phyloP scores from a whole-genome alignment of 2,888 invertebrate species.

The Leptodirus hochenwartii region DNA sequence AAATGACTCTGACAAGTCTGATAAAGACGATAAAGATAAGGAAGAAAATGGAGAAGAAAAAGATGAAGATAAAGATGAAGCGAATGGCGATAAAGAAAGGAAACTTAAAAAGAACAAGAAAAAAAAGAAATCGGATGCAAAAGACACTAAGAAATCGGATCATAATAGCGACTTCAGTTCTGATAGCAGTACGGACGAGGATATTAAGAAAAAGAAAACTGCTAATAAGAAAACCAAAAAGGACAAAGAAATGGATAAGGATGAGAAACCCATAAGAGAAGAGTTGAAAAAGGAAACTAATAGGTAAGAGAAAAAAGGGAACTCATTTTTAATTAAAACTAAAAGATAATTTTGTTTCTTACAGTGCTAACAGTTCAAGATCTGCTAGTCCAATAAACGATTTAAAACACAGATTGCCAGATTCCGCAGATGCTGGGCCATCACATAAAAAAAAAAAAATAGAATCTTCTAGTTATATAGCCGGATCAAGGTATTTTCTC shows the following conservation, averaged over 20 bases:
- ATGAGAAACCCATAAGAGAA: constrained; percentile 8
- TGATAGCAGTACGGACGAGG: constrained; percentile 49
- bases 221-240: constrained; percentile 28
- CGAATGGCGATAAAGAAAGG: constrained; percentile 37
- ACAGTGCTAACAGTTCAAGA: constrained; percentile 34
- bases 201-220: constrained; percentile 38
- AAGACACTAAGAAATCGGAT: constrained; percentile 20
- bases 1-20: constrained; percentile 63
- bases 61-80: constrained; percentile 40
- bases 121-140: constrained; percentile 35
- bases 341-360: constrained; percentile 7
- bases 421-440: constrained; percentile 28
- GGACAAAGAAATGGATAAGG: constrained; percentile 24
- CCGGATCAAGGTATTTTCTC: constrained; percentile 27
- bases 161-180: constrained; percentile 48
- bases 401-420: constrained; percentile 25
- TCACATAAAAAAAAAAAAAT: constrained; percentile 35
- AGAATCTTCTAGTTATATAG: constrained; percentile 30
- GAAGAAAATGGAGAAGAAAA: constrained; percentile 54
- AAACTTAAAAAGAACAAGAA: constrained; percentile 42
- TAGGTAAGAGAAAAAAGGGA: constrained; percentile 15
- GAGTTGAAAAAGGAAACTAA: constrained; percentile 18
- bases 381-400: constrained; percentile 30
- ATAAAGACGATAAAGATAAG: constrained; percentile 44
- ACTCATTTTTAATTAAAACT: not conserved